Base-by-base conservation (phyloP, 2,797 vertebrate species). In the Galagoides demidoff region DNA sequence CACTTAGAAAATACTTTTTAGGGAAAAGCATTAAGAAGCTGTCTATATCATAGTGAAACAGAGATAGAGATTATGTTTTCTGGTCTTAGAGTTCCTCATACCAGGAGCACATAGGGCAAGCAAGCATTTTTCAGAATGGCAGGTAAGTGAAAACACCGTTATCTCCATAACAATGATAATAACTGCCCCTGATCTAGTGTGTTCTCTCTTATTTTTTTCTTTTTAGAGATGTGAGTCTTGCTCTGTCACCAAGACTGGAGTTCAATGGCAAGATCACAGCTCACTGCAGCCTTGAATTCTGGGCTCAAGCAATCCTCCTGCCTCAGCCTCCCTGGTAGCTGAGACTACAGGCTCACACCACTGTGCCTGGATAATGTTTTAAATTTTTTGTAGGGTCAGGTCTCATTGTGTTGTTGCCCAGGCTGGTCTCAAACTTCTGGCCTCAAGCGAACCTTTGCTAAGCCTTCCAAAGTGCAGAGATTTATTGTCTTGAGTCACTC, bases 1-100 rank as follows among this genome's bases (percentile, higher is more conserved):
- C 55, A 70, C 49, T 92, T 89, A 55, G 84, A 84, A 97, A 89
- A 86, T 59, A 79, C n/a, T 57, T 8, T 19, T 27, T 45, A 93
- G 59, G 23, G 73, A 94, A 82, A 95, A 92, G 13, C 14, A 66
- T 92, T 14, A 52, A 88, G 52, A 90, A 55, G 45, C 7, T 68
- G 1, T 77, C 25, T 55, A 7, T 68, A 61, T 87, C 49, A 27
- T 17, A 90, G 37, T 64, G 55, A 96, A 91, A 27, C 10, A 71
- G 34, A 68, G 37, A 37, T 31, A 85, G 19, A 34, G 34, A 31
- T 77, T 81, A 39, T 90, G 16, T 77, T 89, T 83, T 81, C 81
- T 82, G 5, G 13, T 84, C n/a, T 95, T 82, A 27, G 2, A 85
- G 55, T 45, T 34, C 45, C 45, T n/a, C 34, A 3, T 63, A 49